Base-by-base conservation (phyloP, 2,888 invertebrate species). In the Monopis laevigella region DNA sequence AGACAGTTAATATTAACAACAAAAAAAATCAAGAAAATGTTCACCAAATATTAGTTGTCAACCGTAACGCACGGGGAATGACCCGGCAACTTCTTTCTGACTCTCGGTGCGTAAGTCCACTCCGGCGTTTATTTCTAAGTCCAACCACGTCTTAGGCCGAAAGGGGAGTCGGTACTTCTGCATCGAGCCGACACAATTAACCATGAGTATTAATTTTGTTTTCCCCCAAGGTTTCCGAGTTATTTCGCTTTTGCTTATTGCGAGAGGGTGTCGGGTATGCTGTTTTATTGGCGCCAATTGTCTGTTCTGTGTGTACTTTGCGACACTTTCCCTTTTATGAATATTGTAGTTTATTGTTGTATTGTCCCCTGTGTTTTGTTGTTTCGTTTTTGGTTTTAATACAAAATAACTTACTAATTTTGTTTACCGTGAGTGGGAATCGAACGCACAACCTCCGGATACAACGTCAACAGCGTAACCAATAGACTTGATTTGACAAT, bases 151-250 rank as follows among this genome's bases (percentile, higher is more conserved):
- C 62, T 55, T 27, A 18, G 7, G 29, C 28, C 27, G 28, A 29
- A 39, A 27, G 39, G 39, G 39, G 28, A 28, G 16, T 16, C 16
- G 40, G 40, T n/a, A 29, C 36, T 36, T 32, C 32, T 32, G 17
- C 32, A 36, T 36, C 28, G 29, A 28, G 28, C 62, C 55, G 66
- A 53, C 54, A 72, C 75, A 74, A 75, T 78, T 78, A 77, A 77
- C 75, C 65, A 73, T 73, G 73, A 77, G 75, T 75, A 75, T 75
- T 78, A 78, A 77, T 75, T 74, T 73, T 68, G 72, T 73, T 72
- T 36, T 72, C 74, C 77, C 73, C 71, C 63, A 62, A 70, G 59
- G 69, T 73, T 74, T 73, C 72, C 66, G 66, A 68, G 71, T 66
- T 74, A 75, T 75, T 75, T 73, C 75, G 59, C 62, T 58, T 62